Evolutionary conservation across 2,113 vertebrate species (phyloP).

Genomic region (Podilymbus podiceps): DNA sequence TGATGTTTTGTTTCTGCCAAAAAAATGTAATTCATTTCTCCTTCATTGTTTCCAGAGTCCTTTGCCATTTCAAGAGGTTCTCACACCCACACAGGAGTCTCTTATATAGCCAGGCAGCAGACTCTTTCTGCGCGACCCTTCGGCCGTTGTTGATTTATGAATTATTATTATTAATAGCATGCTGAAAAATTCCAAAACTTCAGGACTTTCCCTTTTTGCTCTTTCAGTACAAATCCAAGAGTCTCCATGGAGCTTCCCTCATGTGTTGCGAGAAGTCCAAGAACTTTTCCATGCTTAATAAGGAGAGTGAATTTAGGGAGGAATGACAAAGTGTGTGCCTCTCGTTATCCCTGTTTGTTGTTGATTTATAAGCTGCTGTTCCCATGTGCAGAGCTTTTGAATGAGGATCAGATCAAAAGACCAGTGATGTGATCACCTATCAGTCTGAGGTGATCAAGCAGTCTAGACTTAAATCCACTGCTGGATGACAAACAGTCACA

Average conservation of each 20-base stretch:
- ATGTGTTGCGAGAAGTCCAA: background rate
- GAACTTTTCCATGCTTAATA: constrained; percentile 42
- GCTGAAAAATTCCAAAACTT: constrained; percentile 22
- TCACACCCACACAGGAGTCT: constrained; percentile 55
- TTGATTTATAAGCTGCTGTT: constrained; percentile 29
- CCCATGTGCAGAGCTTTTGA: background rate
- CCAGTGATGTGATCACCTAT: background rate
- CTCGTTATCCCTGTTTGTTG: background rate
- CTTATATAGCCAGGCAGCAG: constrained; percentile 3
- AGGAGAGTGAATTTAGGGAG: background rate
- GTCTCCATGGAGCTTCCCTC: constrained; percentile 35
- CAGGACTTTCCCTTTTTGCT: constrained; percentile 31
- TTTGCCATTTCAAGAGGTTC: constrained; percentile 57
- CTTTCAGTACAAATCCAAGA: background rate
- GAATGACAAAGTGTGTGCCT: constrained; percentile 11
- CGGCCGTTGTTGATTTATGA: constrained; percentile 4
- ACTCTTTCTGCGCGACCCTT: constrained; percentile 13
- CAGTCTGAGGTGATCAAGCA: background rate
- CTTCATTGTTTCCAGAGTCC: constrained; percentile 60
- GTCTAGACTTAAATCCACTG: constrained; percentile 1
- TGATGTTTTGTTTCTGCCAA: constrained; percentile 29
- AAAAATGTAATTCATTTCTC: constrained; percentile 32
- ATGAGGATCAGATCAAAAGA: background rate
- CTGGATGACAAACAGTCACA: background rate
- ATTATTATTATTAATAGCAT: constrained; percentile 50